These are phyloP conservation scores for Scolopax bukidnonensis DNA, from an alignment of 2,797 vertebrate species.

Conservation along the genomic window DNA sequence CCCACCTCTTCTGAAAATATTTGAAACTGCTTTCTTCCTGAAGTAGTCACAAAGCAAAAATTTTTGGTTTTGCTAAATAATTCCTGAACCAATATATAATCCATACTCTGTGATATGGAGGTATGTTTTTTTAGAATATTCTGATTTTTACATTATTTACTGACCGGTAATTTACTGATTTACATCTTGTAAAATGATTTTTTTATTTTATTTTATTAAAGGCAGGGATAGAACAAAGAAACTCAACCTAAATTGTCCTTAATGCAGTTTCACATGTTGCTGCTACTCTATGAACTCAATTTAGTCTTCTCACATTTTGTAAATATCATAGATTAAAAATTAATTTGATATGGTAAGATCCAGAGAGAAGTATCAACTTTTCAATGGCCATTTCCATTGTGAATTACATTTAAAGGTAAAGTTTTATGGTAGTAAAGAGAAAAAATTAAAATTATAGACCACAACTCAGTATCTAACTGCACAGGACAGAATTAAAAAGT, in stretches of 20 bases:
- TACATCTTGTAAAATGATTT: not conserved
- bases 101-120: not conserved
- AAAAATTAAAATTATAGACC: not conserved
- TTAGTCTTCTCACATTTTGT: not conserved
- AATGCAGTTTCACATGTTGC: not conserved
- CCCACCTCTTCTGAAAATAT: not conserved
- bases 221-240: not conserved
- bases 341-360: not conserved
- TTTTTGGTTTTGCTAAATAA: not conserved
- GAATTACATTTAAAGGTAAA: not conserved
- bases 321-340: not conserved
- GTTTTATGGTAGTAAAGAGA: not conserved
- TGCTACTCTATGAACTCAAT: not conserved
- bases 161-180: not conserved
- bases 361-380: not conserved
- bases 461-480: not conserved
- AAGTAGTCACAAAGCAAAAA: fast-evolving
- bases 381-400: not conserved
- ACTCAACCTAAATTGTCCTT: not conserved
- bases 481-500: not conserved
- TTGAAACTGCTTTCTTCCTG: not conserved
- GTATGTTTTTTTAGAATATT: not conserved
- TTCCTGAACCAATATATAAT: not conserved
- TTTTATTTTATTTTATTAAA: not conserved
- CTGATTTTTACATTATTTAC: not conserved